These are phyloP conservation scores for Pogonomyrmex californicus DNA, from an alignment of 1,140 invertebrate genomes.

Conservation along the genomic window DNA sequence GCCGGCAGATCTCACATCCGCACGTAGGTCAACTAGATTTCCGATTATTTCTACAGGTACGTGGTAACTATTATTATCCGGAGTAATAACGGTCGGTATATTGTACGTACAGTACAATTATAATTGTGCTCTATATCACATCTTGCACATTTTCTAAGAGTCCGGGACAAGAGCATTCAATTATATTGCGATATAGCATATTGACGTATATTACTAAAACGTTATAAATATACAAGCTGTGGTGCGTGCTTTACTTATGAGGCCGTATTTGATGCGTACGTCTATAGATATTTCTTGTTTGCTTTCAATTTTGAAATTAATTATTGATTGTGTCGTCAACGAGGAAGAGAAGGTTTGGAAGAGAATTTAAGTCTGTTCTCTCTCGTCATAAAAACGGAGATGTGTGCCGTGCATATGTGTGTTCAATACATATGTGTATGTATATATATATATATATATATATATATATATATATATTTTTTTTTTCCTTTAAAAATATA, in stretches of 20 bases:
- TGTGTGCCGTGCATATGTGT: neutral
- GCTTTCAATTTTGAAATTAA: neutral
- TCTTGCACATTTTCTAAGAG: neutral
- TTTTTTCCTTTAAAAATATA: too few relatives aligned
- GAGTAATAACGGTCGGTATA: constrained; percentile 60
- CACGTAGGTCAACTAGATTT: constrained; percentile 65
- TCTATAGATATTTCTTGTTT: neutral
- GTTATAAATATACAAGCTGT: neutral
- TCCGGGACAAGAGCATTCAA: neutral
- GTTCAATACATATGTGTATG: neutral
- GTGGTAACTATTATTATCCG: constrained; percentile 63
- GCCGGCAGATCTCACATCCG: constrained; percentile 64
- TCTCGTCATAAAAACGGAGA: neutral
- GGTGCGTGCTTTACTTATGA: neutral
- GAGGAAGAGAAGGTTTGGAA: neutral
- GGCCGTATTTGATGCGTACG: neutral
- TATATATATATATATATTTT: neutral
- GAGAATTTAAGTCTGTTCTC: neutral
- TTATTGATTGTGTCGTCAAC: constrained; percentile 1
- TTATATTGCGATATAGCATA: neutral
- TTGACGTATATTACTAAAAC: neutral
- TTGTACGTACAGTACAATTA: constrained; percentile 41
- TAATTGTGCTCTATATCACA: constrained; percentile 23
- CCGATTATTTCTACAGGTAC: constrained; percentile 64
- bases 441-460: neutral